A percentile compares a stretch with the other conserved stretches of the same genome.
Conservation (phyloP, 2,888 invertebrate genomes). For the Rhogogaster chlorosoma region DNA sequence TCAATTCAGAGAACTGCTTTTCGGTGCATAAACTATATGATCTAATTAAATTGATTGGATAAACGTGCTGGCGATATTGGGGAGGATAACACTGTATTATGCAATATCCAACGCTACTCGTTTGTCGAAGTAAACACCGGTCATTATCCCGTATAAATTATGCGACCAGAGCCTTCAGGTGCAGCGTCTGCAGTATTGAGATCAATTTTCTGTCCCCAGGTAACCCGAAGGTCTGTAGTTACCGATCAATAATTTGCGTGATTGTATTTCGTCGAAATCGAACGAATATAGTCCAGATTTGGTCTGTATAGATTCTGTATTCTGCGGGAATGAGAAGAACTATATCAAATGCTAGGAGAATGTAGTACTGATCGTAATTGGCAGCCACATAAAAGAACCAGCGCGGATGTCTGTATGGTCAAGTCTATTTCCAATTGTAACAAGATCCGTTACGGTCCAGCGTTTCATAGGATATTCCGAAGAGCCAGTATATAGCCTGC, state of each 20-base stretch:
- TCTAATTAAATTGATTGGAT: constrained; percentile 17
- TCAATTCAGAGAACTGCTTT: not conserved
- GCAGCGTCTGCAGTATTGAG: not conserved
- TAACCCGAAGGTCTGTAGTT: not conserved
- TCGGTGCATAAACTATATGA: not conserved
- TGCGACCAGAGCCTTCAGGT: too few relatives aligned
- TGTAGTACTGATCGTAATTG: not conserved
- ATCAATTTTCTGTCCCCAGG: not conserved
- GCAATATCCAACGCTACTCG: too few relatives aligned
- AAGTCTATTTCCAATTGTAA: not conserved
- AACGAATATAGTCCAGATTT: not conserved
- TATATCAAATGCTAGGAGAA: not conserved
- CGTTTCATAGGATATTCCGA: not conserved
- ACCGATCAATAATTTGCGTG: not conserved
- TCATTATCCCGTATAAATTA: too few relatives aligned
- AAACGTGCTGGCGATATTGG: not conserved
- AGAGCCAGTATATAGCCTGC: not conserved
- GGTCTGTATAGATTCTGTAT: not conserved
- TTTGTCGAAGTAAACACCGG: too few relatives aligned
- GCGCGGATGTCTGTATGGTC: not conserved
- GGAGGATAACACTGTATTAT: not conserved
- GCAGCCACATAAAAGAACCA: not conserved
- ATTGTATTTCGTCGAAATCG: not conserved
- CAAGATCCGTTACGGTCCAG: not conserved
- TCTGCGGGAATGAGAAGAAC: not conserved